Conservation (phyloP, 2,888 invertebrate genomes). For the Lithosia quadra region DNA sequence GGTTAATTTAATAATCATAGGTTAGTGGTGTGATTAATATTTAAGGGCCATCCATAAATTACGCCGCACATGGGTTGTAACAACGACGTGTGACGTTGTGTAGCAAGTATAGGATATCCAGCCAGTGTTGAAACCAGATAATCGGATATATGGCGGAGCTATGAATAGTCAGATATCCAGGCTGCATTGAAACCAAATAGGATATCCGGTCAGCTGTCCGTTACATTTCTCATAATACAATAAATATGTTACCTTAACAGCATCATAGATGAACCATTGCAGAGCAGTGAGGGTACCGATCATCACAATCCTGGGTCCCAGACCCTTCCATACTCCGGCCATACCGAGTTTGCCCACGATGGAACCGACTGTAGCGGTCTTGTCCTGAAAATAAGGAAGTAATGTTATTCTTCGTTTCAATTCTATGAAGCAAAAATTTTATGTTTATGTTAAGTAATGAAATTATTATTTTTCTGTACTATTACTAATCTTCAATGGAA, state of each 20-base stretch:
- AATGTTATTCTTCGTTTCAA: too few species aligned
- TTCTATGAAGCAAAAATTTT: too few species aligned
- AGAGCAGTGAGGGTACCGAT: constrained; percentile 98
- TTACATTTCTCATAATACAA: too few species aligned
- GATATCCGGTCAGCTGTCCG: too few species aligned
- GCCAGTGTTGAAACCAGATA: background rate
- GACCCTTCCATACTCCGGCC: constrained; percentile 94
- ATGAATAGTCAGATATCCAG: background rate
- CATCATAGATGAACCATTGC: constrained; percentile 99
- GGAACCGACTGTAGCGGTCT: constrained; percentile 79
- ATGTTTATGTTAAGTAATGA: too few species aligned
- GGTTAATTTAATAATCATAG: constrained; percentile 72
- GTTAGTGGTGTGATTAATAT: background rate
- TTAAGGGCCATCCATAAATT: too few species aligned
- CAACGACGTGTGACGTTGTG: too few species aligned
- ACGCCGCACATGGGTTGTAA: too few species aligned
- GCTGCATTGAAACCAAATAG: background rate
- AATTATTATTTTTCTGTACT: too few species aligned
- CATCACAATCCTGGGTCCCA: constrained; percentile 97
- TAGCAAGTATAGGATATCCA: background rate
- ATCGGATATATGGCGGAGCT: background rate
- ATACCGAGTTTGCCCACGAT: constrained; percentile 82
- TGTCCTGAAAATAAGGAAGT: constrained; percentile 76
- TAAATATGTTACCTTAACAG: constrained; percentile 92
- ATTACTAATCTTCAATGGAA: too few species aligned